phyloP scores from a whole-genome alignment of 2,113 vertebrate species.

The Muntiacus reevesi region DNA sequence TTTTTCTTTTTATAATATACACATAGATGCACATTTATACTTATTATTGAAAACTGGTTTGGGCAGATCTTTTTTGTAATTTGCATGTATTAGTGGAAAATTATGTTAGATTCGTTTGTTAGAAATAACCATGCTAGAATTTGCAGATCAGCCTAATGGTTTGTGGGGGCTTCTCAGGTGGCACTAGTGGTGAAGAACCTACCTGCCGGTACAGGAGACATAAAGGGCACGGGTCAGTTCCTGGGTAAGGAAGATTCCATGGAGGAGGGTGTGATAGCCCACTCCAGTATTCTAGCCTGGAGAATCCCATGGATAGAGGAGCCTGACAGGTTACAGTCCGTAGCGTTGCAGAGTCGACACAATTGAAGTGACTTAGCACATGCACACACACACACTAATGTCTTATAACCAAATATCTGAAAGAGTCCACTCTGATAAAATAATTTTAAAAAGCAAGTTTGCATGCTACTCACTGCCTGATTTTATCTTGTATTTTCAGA shows the following conservation, averaged over 20 bases:
- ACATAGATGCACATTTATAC: background rate
- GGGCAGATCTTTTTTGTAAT: background rate
- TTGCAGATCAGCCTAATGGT: background rate
- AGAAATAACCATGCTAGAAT: background rate
- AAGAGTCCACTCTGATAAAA: background rate
- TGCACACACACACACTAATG: background rate
- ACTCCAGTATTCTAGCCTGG: background rate
- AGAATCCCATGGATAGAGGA: background rate
- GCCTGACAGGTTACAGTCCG: background rate
- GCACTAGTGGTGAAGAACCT: background rate
- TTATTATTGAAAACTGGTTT: background rate
- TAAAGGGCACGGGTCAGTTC: background rate
- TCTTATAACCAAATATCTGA: background rate
- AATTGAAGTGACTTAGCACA: background rate
- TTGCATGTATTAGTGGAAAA: background rate
- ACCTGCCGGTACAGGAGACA: background rate
- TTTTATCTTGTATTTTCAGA: constrained; percentile 70
- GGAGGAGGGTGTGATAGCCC: background rate
- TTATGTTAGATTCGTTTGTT: background rate
- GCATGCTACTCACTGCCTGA: background rate
- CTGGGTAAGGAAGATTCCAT: background rate
- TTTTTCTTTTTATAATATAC: background rate
- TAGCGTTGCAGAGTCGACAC: background rate
- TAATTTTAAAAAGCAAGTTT: background rate
- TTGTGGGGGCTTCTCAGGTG: background rate